Base-by-base conservation (phyloP, 2,888 invertebrate genomes). In the Blomia tropicalis region DNA sequence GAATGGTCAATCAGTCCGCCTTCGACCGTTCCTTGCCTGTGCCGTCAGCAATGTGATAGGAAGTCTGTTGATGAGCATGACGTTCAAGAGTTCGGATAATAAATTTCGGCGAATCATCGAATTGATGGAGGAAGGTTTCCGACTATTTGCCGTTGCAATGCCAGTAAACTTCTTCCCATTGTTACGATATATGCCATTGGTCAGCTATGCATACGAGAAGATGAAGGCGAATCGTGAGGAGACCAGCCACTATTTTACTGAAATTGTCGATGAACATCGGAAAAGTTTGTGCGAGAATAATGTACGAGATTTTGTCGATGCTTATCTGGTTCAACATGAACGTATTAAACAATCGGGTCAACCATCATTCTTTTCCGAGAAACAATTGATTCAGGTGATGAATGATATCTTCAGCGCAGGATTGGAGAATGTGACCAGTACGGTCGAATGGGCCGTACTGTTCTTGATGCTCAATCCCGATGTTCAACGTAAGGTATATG, bases 381-480 rank as follows among this genome's bases (percentile, higher is more conserved):
- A 86, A 61, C 91, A 91, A 76, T 79, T 91, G 71, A 87, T 88
- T 70, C 91, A 91, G 77, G 85, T 90, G 63, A 82, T 91, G 70
- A 87, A 87, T 19, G 91, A 91, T 72, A 77, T 91, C 43, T 90
- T 89, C 76, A 86, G 87, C 14, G 90, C 90, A 60, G 90, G 90
- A 27, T 87, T 90, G 85, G 91, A 91, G 74, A 90, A 90, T 0
- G 87, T 90, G 65, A 90, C 89, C 72, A 88, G 86, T 14, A 86
- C 89, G 0, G 75, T 91, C 43, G 79, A 87, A 66, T 91, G 90
- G 90, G 83, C 87, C 69, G 80, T 89, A 66, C 81, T 90, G 0
- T 84, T 85, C 73, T 87, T 90, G 86, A 75, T 90, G 66, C 83
- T 87, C 70, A 82, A 90, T 72, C 88, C 88, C 1, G 83, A 86